Evolutionary conservation across 2,797 vertebrate species (phyloP).

Genomic region (Xenopus petersii): DNA sequence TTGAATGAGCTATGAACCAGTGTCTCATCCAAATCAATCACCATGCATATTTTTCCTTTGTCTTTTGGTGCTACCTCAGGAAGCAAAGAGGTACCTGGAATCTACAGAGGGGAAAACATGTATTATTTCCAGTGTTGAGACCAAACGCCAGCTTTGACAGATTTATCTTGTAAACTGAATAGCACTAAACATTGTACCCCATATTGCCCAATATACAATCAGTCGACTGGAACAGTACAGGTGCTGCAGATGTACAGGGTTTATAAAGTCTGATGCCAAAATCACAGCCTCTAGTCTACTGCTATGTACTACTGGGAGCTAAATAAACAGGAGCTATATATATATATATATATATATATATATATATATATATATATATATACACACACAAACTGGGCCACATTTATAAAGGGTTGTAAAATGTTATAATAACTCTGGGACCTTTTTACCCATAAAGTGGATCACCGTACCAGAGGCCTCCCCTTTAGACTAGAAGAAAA

Average conservation of each 20-base stretch:
- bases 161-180: too few species aligned
- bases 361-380: too few species aligned
- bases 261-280: background rate
- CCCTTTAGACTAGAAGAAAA: too few species aligned
- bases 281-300: background rate
- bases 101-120: slow-evolving; percentile 57
- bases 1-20: slow-evolving; percentile 86
- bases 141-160: background rate
- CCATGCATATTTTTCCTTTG: slow-evolving; percentile 82
- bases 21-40: slow-evolving; percentile 86
- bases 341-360: too few species aligned
- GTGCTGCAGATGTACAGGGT: background rate
- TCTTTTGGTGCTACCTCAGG: slow-evolving; percentile 78
- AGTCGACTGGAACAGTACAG: background rate
- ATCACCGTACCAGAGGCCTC: too few species aligned
- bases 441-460: too few species aligned
- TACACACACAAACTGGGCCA: too few species aligned
- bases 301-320: too few species aligned
- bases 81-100: slow-evolving; percentile 73
- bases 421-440: too few species aligned
- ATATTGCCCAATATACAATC: background rate
- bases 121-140: slow-evolving; percentile 29
- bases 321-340: too few species aligned
- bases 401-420: too few species aligned
- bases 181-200: too few species aligned